phyloP scores from a whole-genome alignment of 2,113 vertebrate genomes.

The Myotis brandtii region DNA sequence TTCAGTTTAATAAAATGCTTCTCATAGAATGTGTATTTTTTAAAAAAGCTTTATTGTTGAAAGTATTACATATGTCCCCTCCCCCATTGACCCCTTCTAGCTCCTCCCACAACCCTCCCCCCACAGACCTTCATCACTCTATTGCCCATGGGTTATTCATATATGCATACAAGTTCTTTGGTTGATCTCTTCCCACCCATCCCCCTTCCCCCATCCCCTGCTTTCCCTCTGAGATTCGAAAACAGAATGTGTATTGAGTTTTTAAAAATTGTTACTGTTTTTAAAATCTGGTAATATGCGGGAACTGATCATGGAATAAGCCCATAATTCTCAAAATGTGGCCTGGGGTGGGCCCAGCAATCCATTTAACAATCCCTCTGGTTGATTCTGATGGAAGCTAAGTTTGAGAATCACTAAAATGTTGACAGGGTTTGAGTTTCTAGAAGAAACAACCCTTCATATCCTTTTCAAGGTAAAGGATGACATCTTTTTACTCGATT shows the following conservation, averaged over 20 bases:
- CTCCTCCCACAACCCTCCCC: too few species aligned
- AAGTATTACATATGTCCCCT: too few species aligned
- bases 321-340: not conserved
- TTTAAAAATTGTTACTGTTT: not conserved
- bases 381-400: not conserved
- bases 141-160: too few species aligned
- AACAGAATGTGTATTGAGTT: not conserved
- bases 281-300: slow-evolving; percentile 5
- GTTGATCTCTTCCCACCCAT: too few species aligned
- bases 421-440: not conserved
- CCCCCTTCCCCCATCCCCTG: too few species aligned
- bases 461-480: not conserved
- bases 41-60: not conserved
- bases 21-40: not conserved
- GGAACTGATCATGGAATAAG: not conserved
- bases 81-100: too few species aligned
- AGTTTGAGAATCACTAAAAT: not conserved
- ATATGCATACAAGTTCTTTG: too few species aligned
- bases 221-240: too few species aligned
- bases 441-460: not conserved
- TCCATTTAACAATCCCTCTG: not conserved
- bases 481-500: not conserved
- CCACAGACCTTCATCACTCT: too few species aligned
- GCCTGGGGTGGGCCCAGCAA: not conserved
- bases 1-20: not conserved